Conservation (phyloP, 1,140 invertebrate species). For the Orius insidiosus region DNA sequence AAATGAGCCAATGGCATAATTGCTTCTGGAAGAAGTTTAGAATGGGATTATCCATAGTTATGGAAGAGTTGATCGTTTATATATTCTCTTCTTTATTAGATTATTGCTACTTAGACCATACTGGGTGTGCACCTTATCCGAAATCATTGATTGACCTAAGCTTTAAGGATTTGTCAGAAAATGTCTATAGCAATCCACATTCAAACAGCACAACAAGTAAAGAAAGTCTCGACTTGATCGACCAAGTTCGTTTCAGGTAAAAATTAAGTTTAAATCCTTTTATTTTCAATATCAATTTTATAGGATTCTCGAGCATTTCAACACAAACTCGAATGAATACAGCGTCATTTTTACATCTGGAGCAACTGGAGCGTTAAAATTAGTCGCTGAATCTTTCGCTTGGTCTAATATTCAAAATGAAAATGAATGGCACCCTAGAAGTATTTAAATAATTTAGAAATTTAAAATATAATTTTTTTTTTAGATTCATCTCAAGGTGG, state of each 20-base stretch:
- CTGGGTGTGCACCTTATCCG: conserved; percentile 70
- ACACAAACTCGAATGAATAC: conserved; percentile 64
- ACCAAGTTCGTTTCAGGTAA: conserved; percentile 61
- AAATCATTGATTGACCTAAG: conserved; percentile 49
- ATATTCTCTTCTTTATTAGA: conserved; percentile 31
- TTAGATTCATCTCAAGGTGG: conserved; percentile 13
- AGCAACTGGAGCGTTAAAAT: conserved; percentile 66
- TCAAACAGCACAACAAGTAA: conserved; percentile 47
- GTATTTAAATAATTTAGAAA: conserved; percentile 1
- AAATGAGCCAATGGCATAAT: too few relatives aligned
- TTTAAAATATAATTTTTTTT: not conserved
- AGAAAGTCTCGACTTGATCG: conserved; percentile 57
- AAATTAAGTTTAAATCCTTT: conserved; percentile 5
- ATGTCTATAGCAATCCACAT: conserved; percentile 81
- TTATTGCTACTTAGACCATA: conserved; percentile 76
- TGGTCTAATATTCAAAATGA: conserved; percentile 23
- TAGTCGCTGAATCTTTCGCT: conserved; percentile 65
- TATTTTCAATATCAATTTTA: conserved; percentile 20
- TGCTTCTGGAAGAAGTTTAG: too few relatives aligned
- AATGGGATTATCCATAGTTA: too few relatives aligned
- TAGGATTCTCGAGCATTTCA: conserved; percentile 70
- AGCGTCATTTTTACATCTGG: conserved; percentile 81
- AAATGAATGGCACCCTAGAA: not conserved
- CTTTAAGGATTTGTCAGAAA: conserved; percentile 42
- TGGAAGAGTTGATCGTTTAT: not conserved